Evolutionary conservation across 2,113 vertebrate species (phyloP).

Genomic region (Dolichallabes microphthalmus): DNA sequence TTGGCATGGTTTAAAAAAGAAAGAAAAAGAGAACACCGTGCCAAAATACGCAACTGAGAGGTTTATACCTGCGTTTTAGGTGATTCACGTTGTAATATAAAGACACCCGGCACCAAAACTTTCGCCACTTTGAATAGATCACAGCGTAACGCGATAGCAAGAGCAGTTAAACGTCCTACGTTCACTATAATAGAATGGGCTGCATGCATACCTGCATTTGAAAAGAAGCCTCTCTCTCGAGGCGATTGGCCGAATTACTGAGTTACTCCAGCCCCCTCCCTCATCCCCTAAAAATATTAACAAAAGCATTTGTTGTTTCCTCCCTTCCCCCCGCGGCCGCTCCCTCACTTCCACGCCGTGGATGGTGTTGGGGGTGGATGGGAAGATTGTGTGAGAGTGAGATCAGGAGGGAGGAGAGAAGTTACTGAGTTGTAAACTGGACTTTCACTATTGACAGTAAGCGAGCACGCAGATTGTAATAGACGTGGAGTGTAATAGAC

Average conservation of each 20-base stretch:
- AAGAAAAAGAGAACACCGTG: background rate
- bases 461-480: background rate
- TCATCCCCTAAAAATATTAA: conserved; percentile 39
- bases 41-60: background rate
- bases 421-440: conserved; percentile 28
- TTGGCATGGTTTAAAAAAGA: background rate
- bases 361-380: background rate
- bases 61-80: background rate
- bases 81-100: background rate
- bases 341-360: conserved; percentile 35
- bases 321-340: conserved; percentile 29
- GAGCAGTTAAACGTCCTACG: background rate
- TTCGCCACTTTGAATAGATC: background rate
- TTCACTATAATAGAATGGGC: conserved; percentile 22
- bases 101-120: conserved; percentile 4
- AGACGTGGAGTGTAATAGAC: background rate
- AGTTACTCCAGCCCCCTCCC: conserved; percentile 4
- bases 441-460: background rate
- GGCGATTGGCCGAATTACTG: conserved; percentile 12
- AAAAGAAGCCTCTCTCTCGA: conserved; percentile 28
- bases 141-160: conserved; percentile 8
- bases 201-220: conserved; percentile 30
- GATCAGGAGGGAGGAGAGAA: conserved; percentile 30
- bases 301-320: conserved; percentile 57
- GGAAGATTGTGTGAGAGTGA: conserved; percentile 23